These are phyloP conservation scores for Macrocentrus cingulum DNA, from an alignment of 1,140 invertebrate species.

Conservation along the genomic window DNA sequence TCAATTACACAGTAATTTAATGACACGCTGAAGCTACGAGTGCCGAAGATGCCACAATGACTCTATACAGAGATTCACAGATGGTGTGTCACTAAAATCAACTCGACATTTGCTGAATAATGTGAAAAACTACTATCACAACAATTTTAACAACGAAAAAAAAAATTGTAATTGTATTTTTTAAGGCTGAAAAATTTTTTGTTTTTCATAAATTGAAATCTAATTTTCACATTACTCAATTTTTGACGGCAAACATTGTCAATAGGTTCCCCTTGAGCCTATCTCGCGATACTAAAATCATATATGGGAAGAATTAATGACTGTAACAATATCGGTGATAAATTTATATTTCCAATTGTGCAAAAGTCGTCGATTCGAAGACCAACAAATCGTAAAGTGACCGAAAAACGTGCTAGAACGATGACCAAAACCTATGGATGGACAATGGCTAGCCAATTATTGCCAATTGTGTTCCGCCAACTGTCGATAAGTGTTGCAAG, in stretches of 20 bases:
- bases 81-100: neutral
- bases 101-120: neutral
- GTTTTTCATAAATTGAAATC: neutral
- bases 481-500: constrained; percentile 45
- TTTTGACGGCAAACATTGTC: constrained; percentile 13
- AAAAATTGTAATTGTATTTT: no score
- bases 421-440: constrained; percentile 22
- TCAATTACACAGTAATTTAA: constrained; percentile 13
- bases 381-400: constrained; percentile 58
- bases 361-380: constrained; percentile 32
- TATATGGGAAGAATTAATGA: constrained; percentile 34
- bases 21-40: neutral
- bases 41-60: neutral
- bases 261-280: neutral
- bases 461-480: constrained; percentile 52
- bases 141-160: no score
- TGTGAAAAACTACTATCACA: neutral
- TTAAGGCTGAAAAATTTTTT: neutral
- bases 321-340: constrained; percentile 38
- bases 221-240: neutral
- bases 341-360: constrained; percentile 51
- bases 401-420: constrained; percentile 19
- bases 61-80: neutral
- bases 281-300: constrained; percentile 38
- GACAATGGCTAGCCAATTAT: constrained; percentile 56